A percentile compares a stretch with the other conserved stretches of the same genome.
Evolutionary conservation across 2,113 vertebrate genomes (phyloP).

Genomic region (Jacana jacana): DNA sequence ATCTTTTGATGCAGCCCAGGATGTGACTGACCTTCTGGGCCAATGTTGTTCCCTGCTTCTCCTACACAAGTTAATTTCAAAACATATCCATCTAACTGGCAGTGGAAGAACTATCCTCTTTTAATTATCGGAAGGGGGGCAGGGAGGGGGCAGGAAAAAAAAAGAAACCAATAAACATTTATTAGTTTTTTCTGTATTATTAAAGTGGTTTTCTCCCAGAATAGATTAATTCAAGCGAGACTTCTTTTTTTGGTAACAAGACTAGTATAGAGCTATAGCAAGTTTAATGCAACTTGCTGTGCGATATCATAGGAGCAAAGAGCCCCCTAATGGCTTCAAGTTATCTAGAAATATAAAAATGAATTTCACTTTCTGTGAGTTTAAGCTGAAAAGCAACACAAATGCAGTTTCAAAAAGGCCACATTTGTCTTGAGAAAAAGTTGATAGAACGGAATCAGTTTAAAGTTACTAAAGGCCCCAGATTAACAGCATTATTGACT

Average conservation of each 20-base stretch:
- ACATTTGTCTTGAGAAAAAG: neutral
- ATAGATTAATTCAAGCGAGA: neutral
- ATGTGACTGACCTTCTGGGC: no score
- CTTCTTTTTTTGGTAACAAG: neutral
- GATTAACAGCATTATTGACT: neutral
- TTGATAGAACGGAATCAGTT: neutral
- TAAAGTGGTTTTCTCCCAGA: neutral
- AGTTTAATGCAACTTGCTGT: neutral
- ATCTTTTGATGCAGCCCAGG: no score
- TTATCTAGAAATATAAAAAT: conserved; percentile 26
- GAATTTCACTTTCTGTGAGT: neutral
- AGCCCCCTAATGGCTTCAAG: conserved; percentile 76
- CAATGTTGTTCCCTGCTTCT: rapidly evolving
- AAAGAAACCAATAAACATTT: neutral
- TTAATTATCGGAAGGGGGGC: neutral
- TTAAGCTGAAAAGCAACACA: neutral
- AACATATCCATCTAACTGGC: neutral
- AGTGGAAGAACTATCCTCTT: neutral
- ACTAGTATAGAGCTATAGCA: neutral
- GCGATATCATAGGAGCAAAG: conserved; percentile 67
- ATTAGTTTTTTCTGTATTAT: neutral
- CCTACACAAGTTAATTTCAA: neutral
- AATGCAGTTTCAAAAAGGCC: neutral
- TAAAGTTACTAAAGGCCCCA: neutral
- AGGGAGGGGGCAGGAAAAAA: neutral